Percentiles rank a stretch among this genome's conserved stretches.
These are phyloP conservation scores for Akabosia matsudoensis DNA, from an alignment of 1,140 invertebrate species.

Conservation along the genomic window DNA sequence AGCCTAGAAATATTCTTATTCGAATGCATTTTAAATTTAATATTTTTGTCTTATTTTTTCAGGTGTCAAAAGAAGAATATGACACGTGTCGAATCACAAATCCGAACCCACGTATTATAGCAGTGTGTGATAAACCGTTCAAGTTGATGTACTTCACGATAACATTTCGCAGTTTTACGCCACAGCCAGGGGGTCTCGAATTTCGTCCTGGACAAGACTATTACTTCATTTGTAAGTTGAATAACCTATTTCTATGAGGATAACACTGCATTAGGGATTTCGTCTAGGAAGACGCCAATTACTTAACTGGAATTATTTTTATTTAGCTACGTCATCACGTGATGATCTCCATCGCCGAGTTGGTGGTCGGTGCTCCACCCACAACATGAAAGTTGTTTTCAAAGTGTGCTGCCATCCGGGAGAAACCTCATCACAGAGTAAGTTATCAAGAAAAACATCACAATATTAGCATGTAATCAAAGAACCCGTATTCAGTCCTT, in stretches of 20 bases:
- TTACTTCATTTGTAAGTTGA: constrained; percentile 84
- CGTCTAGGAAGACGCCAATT: neutral
- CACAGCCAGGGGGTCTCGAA: constrained; percentile 88
- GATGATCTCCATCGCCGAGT: constrained; percentile 85
- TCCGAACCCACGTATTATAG: constrained; percentile 85
- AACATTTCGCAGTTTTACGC: constrained; percentile 92
- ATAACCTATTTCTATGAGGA: no score
- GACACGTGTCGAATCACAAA: constrained; percentile 93
- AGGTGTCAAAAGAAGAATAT: constrained; percentile 89
- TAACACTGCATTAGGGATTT: no score
- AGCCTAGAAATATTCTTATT: no score
- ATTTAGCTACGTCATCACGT: constrained; percentile 76
- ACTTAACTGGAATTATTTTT: constrained; percentile 37
- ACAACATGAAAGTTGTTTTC: constrained; percentile 95
- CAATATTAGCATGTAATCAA: no score
- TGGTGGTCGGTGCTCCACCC: constrained; percentile 80
- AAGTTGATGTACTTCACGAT: constrained; percentile 94
- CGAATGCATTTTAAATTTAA: no score
- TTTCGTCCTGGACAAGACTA: constrained; percentile 92
- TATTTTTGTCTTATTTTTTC: constrained; percentile 45
- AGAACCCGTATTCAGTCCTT: no score
- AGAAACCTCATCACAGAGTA: constrained; percentile 52
- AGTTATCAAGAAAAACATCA: no score
- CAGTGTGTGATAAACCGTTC: constrained; percentile 90
- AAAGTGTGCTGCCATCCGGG: constrained; percentile 79